Percentiles rank a stretch among this genome's conserved stretches.
phyloP scores from a whole-genome alignment of 2,113 vertebrate species.

The Ammodytes marinus region DNA sequence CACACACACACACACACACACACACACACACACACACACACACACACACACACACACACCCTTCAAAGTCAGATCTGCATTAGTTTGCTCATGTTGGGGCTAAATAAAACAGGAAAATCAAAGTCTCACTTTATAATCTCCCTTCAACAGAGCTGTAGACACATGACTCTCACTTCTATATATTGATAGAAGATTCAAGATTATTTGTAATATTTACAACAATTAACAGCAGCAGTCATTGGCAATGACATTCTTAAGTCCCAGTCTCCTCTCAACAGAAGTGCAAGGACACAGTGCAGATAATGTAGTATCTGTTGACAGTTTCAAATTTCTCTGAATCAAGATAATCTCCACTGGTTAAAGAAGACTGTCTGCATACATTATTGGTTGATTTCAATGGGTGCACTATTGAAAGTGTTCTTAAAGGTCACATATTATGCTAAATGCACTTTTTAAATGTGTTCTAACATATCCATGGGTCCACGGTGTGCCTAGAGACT shows the following conservation, averaged over 20 bases:
- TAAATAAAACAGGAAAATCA: neutral
- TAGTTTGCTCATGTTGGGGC: neutral
- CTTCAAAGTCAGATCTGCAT: neutral
- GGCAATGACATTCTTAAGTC: no score
- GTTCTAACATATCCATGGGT: no score
- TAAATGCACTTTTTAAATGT: no score
- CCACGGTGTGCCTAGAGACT: no score
- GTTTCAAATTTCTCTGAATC: neutral
- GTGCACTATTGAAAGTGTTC: neutral
- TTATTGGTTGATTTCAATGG: no score
- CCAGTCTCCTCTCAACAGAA: no score
- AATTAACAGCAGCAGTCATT: no score
- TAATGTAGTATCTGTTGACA: neutral
- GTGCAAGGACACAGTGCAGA: no score
- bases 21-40: neutral
- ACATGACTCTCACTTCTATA: neutral
- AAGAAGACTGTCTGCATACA: neutral
- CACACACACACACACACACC: neutral
- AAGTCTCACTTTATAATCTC: neutral
- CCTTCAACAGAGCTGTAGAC: neutral
- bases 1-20: neutral
- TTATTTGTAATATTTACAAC: no score
- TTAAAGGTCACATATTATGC: no score
- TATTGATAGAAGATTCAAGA: no score
- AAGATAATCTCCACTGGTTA: neutral